Evolutionary conservation across 92 coral and sea anemone genomes (phyloP).

Genomic region (Paragorgia papillata): DNA sequence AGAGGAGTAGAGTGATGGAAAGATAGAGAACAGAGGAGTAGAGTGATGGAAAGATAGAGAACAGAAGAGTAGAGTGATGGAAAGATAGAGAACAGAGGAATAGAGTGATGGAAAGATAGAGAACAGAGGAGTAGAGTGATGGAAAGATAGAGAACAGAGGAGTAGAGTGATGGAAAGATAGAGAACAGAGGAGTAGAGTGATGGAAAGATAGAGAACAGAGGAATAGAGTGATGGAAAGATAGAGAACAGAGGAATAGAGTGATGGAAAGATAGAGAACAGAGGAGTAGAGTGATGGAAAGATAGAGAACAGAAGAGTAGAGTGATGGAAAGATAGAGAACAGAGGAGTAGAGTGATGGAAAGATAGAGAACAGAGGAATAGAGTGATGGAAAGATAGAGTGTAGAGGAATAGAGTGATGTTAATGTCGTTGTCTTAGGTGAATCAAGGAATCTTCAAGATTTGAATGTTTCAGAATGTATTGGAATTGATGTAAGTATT

Average conservation of each 20-base stretch:
- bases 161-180: too few species aligned
- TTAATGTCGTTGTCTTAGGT: constrained; percentile 52
- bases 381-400: too few species aligned
- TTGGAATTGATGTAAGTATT: constrained; percentile 77
- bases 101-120: too few species aligned
- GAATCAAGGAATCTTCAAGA: constrained; percentile 96
- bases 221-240: not conserved
- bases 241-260: too few species aligned
- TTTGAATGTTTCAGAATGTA: constrained; percentile 81
- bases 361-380: not conserved
- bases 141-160: too few species aligned
- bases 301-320: not conserved
- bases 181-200: not conserved
- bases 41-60: constrained; percentile 14
- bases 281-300: not conserved
- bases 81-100: not conserved
- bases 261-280: too few species aligned
- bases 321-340: not conserved
- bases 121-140: not conserved
- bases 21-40: too few species aligned
- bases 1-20: not conserved
- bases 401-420: not conserved
- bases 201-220: too few species aligned
- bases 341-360: too few species aligned
- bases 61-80: too few species aligned